A percentile compares a stretch with the other conserved stretches of the same genome.
Evolutionary conservation across 2,888 invertebrate genomes (phyloP).

Genomic region (Troides oblongomaculatus): DNA sequence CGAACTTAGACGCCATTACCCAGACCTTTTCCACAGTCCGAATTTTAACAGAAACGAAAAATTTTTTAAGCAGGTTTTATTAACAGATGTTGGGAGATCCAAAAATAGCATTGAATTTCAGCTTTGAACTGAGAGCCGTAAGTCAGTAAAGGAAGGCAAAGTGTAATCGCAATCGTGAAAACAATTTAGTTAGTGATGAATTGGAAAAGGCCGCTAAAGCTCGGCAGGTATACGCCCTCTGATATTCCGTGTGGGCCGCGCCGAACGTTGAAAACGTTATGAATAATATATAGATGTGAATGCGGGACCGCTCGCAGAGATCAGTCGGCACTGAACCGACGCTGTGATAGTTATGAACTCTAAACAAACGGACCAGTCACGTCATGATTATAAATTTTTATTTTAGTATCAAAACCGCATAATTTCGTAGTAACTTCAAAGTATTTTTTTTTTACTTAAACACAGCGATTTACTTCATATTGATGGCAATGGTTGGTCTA

Average conservation of each 20-base stretch:
- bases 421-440: too few relatives aligned
- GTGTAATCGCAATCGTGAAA: constrained; percentile 46
- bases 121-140: not conserved
- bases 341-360: constrained; percentile 53
- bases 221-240: constrained; percentile 60
- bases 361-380: constrained; percentile 43
- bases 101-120: not conserved
- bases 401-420: too few relatives aligned
- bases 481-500: too few relatives aligned
- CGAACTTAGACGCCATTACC: too few relatives aligned
- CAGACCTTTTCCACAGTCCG: too few relatives aligned
- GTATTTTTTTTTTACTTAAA: too few relatives aligned
- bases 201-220: constrained; percentile 64
- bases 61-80: too few relatives aligned
- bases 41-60: too few relatives aligned
- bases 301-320: constrained; percentile 53
- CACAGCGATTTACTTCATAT: too few relatives aligned
- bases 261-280: constrained; percentile 69
- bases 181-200: constrained; percentile 73
- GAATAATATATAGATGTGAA: constrained; percentile 68
- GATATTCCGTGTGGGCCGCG: constrained; percentile 75
- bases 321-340: constrained; percentile 49
- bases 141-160: constrained; percentile 12
- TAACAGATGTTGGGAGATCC: too few relatives aligned
- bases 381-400: not conserved